Base-by-base conservation (phyloP, 2,113 vertebrate genomes). In the Thamnaconus septentrionalis region DNA sequence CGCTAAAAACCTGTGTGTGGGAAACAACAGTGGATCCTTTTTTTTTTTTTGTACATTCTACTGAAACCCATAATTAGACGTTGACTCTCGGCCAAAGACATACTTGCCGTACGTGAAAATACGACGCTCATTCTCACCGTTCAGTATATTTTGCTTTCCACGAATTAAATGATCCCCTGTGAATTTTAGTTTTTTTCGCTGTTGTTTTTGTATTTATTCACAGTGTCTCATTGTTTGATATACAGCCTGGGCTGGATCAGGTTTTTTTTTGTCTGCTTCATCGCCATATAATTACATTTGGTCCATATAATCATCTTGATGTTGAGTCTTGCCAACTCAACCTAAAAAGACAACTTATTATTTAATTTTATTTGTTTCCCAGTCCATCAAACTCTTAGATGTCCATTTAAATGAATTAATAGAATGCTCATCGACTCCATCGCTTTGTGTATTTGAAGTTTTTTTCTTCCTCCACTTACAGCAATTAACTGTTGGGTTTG, bases 51-150 rank as follows among this genome's bases (percentile, higher is more conserved):
- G 41, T 69, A 79, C 84, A 82, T 90, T 92, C 88, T 88, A 76
- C 18, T 76, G 65, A 81, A 87, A 84, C 89, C 66, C 61, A 61
- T 86, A 89, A 87, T 92, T 88, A 90, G 85, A 83, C 81, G 81
- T 79, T 80, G 44, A 90, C 84, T 87, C 84, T 53, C 31, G 61
- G 92, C 89, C 92, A 93, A 85, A 85, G 12, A 58, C 61, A 67
- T 59, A 71, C 72, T 81, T 80, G 59, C 46, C 47, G 41, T 64
- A 65, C 5, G 31, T 4, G 50, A n/a, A 66, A 45, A 64, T 71
- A 64, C 54, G 58, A 41, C 31, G 51, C 66, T 59, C 53, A 66
- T 10, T 52, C 4, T 56, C 69, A 44, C 60, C 39, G 39, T 18
- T 47, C 66, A 61, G 58, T 48, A 1, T 50, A 47, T 71, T 76